Percentiles rank a stretch among this genome's conserved stretches.
phyloP scores from a whole-genome alignment of 2,797 vertebrate genomes.

The Onychomys leucogaster region DNA sequence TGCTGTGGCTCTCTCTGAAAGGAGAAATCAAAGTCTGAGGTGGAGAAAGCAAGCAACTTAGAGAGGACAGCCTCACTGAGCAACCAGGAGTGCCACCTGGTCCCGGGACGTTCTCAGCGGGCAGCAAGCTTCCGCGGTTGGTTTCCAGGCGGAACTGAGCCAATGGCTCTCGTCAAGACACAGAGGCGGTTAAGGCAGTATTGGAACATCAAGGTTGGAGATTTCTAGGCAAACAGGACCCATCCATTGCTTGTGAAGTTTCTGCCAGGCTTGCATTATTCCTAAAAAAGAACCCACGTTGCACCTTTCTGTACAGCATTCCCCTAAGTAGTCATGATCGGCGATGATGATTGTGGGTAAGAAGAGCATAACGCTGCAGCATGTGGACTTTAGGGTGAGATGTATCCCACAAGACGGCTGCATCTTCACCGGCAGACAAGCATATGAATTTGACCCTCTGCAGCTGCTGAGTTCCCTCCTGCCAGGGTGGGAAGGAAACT shows the following conservation, averaged over 20 bases:
- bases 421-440: slow-evolving; percentile 98
- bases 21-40: not conserved
- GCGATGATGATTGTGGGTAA: slow-evolving; percentile 90
- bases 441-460: slow-evolving; percentile 99
- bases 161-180: not conserved
- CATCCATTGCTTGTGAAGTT: not conserved
- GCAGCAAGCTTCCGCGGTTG: too few relatives aligned
- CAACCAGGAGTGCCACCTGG: not conserved
- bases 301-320: not conserved
- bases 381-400: slow-evolving; percentile 98
- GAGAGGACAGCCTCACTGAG: not conserved
- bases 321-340: not conserved
- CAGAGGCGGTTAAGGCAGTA: not conserved
- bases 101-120: fast-evolving
- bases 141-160: not conserved
- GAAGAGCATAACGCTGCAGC: slow-evolving; percentile 99
- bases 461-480: slow-evolving; percentile 95
- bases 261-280: not conserved
- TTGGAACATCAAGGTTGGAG: not conserved
- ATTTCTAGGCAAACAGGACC: not conserved
- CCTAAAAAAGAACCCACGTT: not conserved
- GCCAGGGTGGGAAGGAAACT: slow-evolving; percentile 96
- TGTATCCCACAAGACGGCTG: slow-evolving; percentile 97
- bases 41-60: not conserved
- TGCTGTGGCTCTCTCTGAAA: not conserved